Evolutionary conservation across 2,888 invertebrate genomes (phyloP).

Genomic region (Sarcophaga carnaria): DNA sequence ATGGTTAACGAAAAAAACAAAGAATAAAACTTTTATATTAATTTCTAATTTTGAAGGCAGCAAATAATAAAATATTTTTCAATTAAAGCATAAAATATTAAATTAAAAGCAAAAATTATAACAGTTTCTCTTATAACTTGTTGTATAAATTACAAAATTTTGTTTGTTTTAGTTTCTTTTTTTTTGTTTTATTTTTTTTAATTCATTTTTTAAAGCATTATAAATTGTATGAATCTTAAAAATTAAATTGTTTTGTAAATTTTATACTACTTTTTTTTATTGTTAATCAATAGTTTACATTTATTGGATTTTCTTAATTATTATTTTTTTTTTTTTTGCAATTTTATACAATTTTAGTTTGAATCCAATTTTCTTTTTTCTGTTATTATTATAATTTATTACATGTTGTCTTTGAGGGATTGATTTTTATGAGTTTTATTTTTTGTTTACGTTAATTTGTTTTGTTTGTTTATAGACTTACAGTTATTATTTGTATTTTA

Average conservation of each 20-base stretch:
- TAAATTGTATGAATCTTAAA: slow-evolving; percentile 52
- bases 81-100: neutral
- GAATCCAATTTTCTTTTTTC: slow-evolving; percentile 48
- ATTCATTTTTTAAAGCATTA: slow-evolving; percentile 62
- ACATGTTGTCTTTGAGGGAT: slow-evolving; percentile 31
- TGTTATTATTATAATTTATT: slow-evolving; percentile 62
- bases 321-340: slow-evolving; percentile 21
- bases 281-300: slow-evolving; percentile 34
- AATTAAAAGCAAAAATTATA: neutral
- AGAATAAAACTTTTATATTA: neutral
- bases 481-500: slow-evolving; percentile 30
- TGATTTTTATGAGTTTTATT: slow-evolving; percentile 42
- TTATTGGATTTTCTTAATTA: neutral
- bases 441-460: slow-evolving; percentile 3
- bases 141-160: slow-evolving; percentile 19
- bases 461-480: slow-evolving; percentile 60
- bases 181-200: slow-evolving; percentile 41
- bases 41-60: slow-evolving; percentile 16
- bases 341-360: slow-evolving; percentile 61
- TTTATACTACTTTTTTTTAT: slow-evolving; percentile 61
- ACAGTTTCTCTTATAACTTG: neutral
- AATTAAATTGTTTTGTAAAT: slow-evolving; percentile 57
- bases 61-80: neutral
- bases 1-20: neutral
- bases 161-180: slow-evolving; percentile 46